phyloP scores from a whole-genome alignment of 2,888 invertebrate genomes.

The Chirona hameri region DNA sequence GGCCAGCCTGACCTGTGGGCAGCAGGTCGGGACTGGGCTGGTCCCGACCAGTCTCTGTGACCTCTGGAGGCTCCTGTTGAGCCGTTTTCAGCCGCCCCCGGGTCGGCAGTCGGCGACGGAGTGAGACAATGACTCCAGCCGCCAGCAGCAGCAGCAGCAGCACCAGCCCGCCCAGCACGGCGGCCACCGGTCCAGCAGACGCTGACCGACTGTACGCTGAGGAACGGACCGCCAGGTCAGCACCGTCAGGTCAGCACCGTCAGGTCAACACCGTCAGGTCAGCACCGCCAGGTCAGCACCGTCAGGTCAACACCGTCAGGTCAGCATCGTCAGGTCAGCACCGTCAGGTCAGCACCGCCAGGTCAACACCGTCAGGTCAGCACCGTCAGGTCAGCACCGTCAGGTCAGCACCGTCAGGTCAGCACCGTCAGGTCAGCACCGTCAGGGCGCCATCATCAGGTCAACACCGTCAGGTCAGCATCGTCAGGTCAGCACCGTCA shows the following conservation, averaged over 20 bases:
- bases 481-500: too few species aligned
- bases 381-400: too few species aligned
- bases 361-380: too few species aligned
- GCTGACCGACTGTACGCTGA: neutral
- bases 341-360: too few species aligned
- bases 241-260: neutral
- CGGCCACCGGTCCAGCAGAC: neutral
- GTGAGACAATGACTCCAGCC: neutral
- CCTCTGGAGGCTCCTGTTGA: neutral
- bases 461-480: too few species aligned
- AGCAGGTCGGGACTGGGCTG: neutral
- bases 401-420: too few species aligned
- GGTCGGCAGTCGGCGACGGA: neutral
- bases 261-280: too few species aligned
- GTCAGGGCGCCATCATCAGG: too few species aligned
- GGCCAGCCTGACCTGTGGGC: neutral
- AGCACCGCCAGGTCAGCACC: neutral
- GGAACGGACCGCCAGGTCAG: neutral
- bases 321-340: neutral
- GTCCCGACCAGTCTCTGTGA: neutral
- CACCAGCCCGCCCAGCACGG: neutral
- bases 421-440: too few species aligned
- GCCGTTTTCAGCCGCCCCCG: neutral
- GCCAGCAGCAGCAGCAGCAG: slow-evolving; percentile 26
- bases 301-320: too few species aligned